These are phyloP conservation scores for Chlorocebus sabaeus DNA, from an alignment of 2,113 vertebrate species.

Conservation along the genomic window DNA sequence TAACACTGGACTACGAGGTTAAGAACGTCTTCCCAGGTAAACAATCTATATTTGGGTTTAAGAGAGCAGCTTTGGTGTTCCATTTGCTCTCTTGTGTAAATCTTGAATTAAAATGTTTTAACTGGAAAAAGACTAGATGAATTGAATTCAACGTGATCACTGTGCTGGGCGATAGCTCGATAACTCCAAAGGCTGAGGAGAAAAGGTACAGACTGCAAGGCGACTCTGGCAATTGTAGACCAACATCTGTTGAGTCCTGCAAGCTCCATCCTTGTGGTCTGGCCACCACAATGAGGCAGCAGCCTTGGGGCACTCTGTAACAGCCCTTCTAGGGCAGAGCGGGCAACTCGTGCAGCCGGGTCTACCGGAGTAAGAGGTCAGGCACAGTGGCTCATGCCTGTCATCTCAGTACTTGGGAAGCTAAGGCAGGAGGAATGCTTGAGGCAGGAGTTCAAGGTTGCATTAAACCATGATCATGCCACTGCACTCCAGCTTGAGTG, in stretches of 20 bases:
- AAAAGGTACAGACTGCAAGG: background rate
- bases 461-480: too few species aligned
- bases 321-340: background rate
- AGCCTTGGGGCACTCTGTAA: rapidly evolving
- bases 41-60: background rate
- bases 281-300: background rate
- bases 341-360: background rate
- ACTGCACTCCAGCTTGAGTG: too few species aligned
- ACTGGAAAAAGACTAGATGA: background rate
- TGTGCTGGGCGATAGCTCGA: background rate
- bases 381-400: too few species aligned
- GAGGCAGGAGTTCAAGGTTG: too few species aligned
- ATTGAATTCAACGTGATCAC: background rate
- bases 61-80: background rate
- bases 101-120: background rate
- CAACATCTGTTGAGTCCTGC: background rate
- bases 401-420: too few species aligned
- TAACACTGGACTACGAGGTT: background rate
- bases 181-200: background rate
- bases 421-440: too few species aligned
- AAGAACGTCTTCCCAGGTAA: background rate
- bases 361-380: background rate
- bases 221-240: background rate
- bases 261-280: background rate
- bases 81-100: background rate